phyloP scores from a whole-genome alignment of 2,113 vertebrate species.

The Cyphomyrus plagiostoma region DNA sequence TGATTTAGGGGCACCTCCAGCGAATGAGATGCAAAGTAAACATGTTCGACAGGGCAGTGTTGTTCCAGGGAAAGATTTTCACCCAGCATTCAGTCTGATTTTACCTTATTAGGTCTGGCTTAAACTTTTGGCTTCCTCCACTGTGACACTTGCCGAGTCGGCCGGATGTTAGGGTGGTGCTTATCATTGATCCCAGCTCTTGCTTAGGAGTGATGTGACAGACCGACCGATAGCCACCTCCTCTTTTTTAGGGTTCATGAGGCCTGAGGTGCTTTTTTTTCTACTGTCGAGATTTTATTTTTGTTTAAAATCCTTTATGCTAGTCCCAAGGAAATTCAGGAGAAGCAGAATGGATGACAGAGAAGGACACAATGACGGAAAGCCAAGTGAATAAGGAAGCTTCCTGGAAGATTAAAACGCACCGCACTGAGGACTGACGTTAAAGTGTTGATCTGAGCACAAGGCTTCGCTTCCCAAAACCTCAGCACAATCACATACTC shows the following conservation, averaged over 20 bases:
- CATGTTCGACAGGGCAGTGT: conserved; percentile 26
- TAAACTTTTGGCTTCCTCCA: conserved; percentile 37
- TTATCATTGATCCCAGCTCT: conserved; percentile 16
- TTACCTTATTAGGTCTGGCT: conserved; percentile 64
- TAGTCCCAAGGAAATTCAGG: not conserved
- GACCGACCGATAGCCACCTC: not conserved
- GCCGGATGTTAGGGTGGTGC: conserved; percentile 29
- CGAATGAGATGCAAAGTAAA: conserved; percentile 44
- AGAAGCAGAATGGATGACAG: not conserved
- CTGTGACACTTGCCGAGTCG: not conserved
- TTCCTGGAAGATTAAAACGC: not conserved
- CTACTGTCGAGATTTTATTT: not conserved
- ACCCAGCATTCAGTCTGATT: conserved; percentile 38
- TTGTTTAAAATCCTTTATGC: not conserved
- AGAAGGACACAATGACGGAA: not conserved
- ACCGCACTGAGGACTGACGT: not conserved
- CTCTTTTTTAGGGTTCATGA: not conserved
- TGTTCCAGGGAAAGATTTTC: conserved; percentile 41
- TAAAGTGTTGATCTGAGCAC: not conserved
- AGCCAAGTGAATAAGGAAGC: not conserved
- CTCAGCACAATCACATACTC: conserved; percentile 3
- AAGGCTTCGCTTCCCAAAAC: not conserved
- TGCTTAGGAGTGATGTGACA: not conserved
- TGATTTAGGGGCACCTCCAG: conserved; percentile 35
- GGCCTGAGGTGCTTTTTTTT: not conserved